Evolutionary conservation across 1,140 invertebrate species (phyloP).

Genomic region (Reticulitermes speratus): DNA sequence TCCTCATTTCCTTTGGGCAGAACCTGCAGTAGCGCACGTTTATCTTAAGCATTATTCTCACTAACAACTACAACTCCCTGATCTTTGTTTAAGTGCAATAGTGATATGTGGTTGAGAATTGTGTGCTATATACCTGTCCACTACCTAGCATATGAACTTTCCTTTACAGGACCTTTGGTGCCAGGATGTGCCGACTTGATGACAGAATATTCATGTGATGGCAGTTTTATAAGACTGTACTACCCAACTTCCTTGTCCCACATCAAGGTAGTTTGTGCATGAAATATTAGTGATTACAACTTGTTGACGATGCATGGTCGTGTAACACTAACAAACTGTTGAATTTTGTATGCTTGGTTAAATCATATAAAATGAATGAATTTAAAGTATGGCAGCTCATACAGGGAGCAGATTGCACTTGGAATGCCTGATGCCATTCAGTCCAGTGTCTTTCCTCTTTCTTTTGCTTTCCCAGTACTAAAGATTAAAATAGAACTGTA

Average conservation of each 20-base stretch:
- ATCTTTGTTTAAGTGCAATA: not conserved
- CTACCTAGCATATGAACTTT: constrained; percentile 18
- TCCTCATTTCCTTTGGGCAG: too few relatives aligned
- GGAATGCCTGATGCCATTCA: too few relatives aligned
- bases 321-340: not conserved
- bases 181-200: constrained; percentile 51
- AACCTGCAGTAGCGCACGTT: too few relatives aligned
- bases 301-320: not conserved
- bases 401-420: too few relatives aligned
- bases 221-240: constrained; percentile 48
- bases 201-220: constrained; percentile 45
- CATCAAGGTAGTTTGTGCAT: constrained; percentile 31
- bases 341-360: not conserved
- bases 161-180: constrained; percentile 47
- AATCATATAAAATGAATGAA: not conserved
- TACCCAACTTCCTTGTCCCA: constrained; percentile 46
- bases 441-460: too few relatives aligned
- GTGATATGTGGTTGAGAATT: not conserved
- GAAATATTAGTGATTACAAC: not conserved
- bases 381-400: not conserved
- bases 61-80: too few relatives aligned
- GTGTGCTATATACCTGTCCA: not conserved
- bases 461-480: too few relatives aligned
- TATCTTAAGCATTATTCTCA: too few relatives aligned
- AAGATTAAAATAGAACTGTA: too few relatives aligned